These are phyloP conservation scores for Bagarius yarrelli DNA, from an alignment of 2,113 vertebrate species.

Conservation along the genomic window DNA sequence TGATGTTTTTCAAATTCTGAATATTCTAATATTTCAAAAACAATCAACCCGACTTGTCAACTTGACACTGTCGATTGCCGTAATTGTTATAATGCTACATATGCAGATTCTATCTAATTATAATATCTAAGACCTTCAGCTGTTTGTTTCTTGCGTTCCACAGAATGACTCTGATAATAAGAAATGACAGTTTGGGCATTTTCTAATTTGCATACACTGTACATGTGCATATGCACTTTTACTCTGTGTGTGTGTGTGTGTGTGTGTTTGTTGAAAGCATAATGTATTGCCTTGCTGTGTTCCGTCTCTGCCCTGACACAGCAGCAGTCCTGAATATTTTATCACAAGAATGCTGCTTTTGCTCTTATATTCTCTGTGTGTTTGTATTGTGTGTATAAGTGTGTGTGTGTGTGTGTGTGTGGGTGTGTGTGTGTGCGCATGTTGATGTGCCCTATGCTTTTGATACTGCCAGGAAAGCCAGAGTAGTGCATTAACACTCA, in stretches of 20 bases:
- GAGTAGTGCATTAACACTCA: constrained; percentile 40
- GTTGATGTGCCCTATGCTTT: constrained; percentile 32
- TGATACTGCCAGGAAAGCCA: constrained; percentile 46
- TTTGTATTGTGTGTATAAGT: constrained; percentile 33
- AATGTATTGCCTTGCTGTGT: constrained; percentile 48
- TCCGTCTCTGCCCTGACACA: constrained; percentile 50
- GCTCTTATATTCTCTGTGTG: constrained; percentile 43
- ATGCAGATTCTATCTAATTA: not conserved
- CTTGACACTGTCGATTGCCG: not conserved
- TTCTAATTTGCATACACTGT: no score
- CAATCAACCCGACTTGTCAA: no score
- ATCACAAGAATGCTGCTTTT: constrained; percentile 55
- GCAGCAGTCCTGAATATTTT: constrained; percentile 59
- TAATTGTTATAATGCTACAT: not conserved
- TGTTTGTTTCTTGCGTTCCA: not conserved
- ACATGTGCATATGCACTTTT: not conserved
- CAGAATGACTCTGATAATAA: not conserved
- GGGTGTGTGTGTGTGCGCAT: not conserved
- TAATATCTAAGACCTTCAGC: not conserved
- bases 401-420: constrained; percentile 19
- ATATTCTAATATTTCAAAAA: no score
- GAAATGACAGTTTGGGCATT: constrained; percentile 3
- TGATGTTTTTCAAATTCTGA: no score
- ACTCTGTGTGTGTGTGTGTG: constrained; percentile 6
- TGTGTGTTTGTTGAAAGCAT: constrained; percentile 39